These are phyloP conservation scores for Platerodrilus igneus DNA, from an alignment of 2,888 invertebrate species.

Conservation along the genomic window DNA sequence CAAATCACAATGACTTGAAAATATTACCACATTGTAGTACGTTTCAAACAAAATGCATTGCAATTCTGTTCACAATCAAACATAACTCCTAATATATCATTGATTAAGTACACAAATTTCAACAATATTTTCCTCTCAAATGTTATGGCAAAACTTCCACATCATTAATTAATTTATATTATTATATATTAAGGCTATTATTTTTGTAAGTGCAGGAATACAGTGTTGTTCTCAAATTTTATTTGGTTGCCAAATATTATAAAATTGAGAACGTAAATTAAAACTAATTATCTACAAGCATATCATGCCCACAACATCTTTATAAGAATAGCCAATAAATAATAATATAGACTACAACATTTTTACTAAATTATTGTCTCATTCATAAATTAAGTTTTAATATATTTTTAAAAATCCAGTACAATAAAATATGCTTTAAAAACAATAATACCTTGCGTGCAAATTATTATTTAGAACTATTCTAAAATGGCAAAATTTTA, in stretches of 20 bases:
- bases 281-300: slow-evolving; percentile 19
- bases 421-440: slow-evolving; percentile 4
- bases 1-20: too few relatives aligned
- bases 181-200: slow-evolving; percentile 17
- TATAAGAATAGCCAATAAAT: slow-evolving; percentile 22
- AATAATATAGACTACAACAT: slow-evolving; percentile 21
- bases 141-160: too few relatives aligned
- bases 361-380: slow-evolving; percentile 23
- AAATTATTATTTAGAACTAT: slow-evolving; percentile 8
- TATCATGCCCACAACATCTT: slow-evolving; percentile 19
- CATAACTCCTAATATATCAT: too few relatives aligned
- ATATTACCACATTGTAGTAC: too few relatives aligned
- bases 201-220: slow-evolving; percentile 18
- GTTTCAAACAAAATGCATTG: too few relatives aligned
- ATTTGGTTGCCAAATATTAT: slow-evolving; percentile 22
- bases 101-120: too few relatives aligned
- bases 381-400: slow-evolving; percentile 10
- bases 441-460: slow-evolving; percentile 11
- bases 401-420: slow-evolving; percentile 2
- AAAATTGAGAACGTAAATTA: slow-evolving; percentile 21
- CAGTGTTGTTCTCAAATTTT: slow-evolving; percentile 18
- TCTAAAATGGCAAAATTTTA: slow-evolving; percentile 14
- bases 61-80: too few relatives aligned
- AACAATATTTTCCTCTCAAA: too few relatives aligned
- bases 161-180: too few relatives aligned